Base-by-base conservation (phyloP, 1,140 invertebrate genomes). In the Oedothorax gibbosus region DNA sequence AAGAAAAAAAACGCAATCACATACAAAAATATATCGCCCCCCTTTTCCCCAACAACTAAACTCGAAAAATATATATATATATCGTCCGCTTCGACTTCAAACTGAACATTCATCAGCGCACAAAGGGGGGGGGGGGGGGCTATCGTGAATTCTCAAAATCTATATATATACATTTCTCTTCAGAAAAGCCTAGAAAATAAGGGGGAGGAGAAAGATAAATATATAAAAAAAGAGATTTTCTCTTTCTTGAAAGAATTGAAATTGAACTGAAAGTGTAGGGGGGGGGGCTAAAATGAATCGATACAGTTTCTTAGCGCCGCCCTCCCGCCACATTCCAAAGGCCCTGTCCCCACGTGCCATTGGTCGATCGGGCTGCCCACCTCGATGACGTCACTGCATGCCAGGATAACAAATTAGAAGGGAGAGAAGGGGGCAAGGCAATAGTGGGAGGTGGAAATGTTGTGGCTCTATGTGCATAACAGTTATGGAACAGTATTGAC, bases 371-470 rank as follows among this genome's bases (percentile, higher is more conserved):
- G 60, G 18, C 57, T 76, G 81, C 81, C 81, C 68, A 75, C 60
- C 81, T 84, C 71, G 76, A 64, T 84, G 81, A 84, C 81, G 81
- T 84, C 81, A 84, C 15, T 11, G 14, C 56, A 20, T 65, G 71
- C 81, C 71, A 72, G 60, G 62, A 84, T 84, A 84, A 84, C 81
- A 84, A 84, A 84, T 84, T 84, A 82, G 81, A 72, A 51, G 14
- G 54, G 69, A 82, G 64, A 60, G 80, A 65, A 69, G 56, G 5
- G 35, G 35, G 35, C 35, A 35, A 35, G 35, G 35, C 35, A 35
- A 35, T 35, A 35, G 35, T 35, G 35, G 35, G 35, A 35, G 35
- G 35, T 35, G 35, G n/a, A n/a, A 35, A 35, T 35, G 35, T 35
- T 35, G 35, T 35, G 5, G 35, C 35, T 35, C 35, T 35, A 35